phyloP scores from a whole-genome alignment of 2,888 invertebrate species.

The Xestoiulus laeticollis region DNA sequence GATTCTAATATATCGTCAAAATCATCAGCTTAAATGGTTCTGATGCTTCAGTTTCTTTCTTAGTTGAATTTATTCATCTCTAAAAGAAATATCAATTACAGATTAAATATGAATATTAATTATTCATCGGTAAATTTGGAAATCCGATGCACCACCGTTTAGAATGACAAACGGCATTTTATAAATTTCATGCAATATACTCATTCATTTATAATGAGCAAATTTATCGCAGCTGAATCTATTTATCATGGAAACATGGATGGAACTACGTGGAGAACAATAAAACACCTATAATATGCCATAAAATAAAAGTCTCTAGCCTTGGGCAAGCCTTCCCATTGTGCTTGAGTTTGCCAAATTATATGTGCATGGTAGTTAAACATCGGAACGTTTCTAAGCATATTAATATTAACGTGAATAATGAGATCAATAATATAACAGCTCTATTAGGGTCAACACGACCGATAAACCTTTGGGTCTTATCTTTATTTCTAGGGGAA shows the following conservation, averaged over 20 bases:
- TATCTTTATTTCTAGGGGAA: too few species aligned
- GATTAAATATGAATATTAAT: not conserved
- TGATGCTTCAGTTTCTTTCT: too few species aligned
- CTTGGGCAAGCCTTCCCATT: not conserved
- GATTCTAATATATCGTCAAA: too few species aligned
- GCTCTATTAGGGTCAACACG: too few species aligned
- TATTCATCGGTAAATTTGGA: conserved; percentile 21
- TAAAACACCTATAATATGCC: not conserved
- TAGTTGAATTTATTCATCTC: not conserved
- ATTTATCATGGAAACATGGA: not conserved
- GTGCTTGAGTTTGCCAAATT: not conserved
- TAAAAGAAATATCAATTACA: not conserved
- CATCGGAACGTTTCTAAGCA: not conserved
- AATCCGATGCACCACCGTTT: not conserved
- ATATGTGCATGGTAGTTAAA: not conserved
- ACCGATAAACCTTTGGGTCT: too few species aligned
- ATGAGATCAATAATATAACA: not conserved
- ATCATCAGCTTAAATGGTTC: too few species aligned
- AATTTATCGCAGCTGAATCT: not conserved
- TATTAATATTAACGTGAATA: not conserved
- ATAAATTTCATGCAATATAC: not conserved
- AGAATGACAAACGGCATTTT: not conserved
- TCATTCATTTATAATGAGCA: conserved; percentile 18
- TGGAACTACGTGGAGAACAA: not conserved
- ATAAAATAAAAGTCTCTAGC: not conserved